Percentiles rank a stretch among this genome's conserved stretches.
These are phyloP conservation scores for Acronicta psi DNA, from an alignment of 2,888 invertebrate species.

Conservation along the genomic window DNA sequence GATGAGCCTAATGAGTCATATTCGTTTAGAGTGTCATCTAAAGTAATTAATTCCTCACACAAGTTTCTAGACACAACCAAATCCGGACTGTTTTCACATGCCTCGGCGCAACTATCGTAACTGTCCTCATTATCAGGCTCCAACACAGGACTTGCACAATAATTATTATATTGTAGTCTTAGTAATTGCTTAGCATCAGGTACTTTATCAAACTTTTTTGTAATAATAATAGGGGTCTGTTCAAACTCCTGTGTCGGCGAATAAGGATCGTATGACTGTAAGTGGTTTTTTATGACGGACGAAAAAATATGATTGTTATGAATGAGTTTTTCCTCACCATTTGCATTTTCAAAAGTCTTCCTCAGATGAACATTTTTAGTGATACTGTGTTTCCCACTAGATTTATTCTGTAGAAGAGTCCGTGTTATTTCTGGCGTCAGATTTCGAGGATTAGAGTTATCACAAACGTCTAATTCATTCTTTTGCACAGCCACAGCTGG, in stretches of 20 bases:
- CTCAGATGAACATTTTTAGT: slow-evolving; percentile 85
- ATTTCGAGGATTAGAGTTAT: slow-evolving; percentile 88
- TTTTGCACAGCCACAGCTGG: slow-evolving; percentile 66
- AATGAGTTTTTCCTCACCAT: slow-evolving; percentile 77
- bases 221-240: slow-evolving; percentile 88
- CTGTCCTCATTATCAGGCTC: slow-evolving; percentile 63
- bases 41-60: slow-evolving; percentile 74
- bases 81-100: slow-evolving; percentile 68
- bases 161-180: slow-evolving; percentile 58
- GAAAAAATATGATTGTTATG: slow-evolving; percentile 84
- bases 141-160: slow-evolving; percentile 70
- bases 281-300: slow-evolving; percentile 84
- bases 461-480: slow-evolving; percentile 68
- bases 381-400: slow-evolving; percentile 79
- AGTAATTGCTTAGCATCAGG: slow-evolving; percentile 60
- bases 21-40: slow-evolving; percentile 78
- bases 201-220: slow-evolving; percentile 65
- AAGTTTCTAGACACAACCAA: slow-evolving; percentile 79
- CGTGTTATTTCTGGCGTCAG: slow-evolving; percentile 89
- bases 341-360: slow-evolving; percentile 82
- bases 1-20: slow-evolving; percentile 78
- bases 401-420: slow-evolving; percentile 88
- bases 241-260: slow-evolving; percentile 90
- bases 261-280: slow-evolving; percentile 88
- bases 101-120: slow-evolving; percentile 69